phyloP scores from a whole-genome alignment of 2,113 vertebrate genomes.

The Acrocephalus kingi region DNA sequence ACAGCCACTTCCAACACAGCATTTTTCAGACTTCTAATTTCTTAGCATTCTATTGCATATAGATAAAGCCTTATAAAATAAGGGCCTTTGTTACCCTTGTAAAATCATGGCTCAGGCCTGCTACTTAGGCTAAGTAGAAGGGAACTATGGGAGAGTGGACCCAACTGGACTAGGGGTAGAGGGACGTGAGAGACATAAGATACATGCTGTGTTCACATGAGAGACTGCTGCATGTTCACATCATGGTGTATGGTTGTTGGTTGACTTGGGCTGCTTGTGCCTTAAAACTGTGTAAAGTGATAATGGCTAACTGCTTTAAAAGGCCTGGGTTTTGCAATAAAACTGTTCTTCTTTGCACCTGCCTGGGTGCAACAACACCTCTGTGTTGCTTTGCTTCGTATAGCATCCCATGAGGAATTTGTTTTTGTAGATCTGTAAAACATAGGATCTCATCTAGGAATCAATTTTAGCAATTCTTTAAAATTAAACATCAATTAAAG shows the following conservation, averaged over 20 bases:
- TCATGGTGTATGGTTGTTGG: not conserved
- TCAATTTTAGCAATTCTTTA: not conserved
- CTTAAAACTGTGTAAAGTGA: not conserved
- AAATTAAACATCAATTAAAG: not conserved
- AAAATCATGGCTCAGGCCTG: not conserved
- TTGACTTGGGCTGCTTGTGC: not conserved
- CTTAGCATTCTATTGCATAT: not conserved
- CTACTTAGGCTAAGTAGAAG: not conserved
- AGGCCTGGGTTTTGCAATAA: not conserved
- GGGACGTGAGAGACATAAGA: not conserved
- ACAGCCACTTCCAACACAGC: not conserved
- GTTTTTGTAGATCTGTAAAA: not conserved
- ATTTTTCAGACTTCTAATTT: not conserved
- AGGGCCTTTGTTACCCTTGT: not conserved
- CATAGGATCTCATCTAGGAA: not conserved
- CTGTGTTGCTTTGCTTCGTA: not conserved
- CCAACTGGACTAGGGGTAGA: not conserved
- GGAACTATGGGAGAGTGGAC: not conserved
- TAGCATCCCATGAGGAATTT: not conserved
- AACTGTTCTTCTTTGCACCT: not conserved
- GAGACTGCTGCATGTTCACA: not conserved
- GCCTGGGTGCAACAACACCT: not conserved
- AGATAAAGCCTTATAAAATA: not conserved
- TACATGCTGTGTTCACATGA: accelerated
- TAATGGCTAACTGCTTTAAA: not conserved